Conservation (phyloP, 2,113 vertebrate genomes). For the Phaetusa simplex region DNA sequence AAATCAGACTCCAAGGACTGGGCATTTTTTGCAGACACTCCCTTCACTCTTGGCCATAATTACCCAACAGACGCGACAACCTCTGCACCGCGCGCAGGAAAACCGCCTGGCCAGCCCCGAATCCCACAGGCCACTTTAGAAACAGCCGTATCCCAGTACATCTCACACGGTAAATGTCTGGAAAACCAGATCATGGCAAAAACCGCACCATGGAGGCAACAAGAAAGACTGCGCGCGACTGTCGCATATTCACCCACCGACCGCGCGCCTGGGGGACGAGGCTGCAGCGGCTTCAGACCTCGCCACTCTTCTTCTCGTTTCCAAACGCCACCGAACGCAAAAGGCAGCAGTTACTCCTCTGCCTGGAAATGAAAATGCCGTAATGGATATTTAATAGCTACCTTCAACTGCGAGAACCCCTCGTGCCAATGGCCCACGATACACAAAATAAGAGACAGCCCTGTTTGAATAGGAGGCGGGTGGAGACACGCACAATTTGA, state of each 20-base stretch:
- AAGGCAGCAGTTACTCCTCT: background rate
- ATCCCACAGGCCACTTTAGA: background rate
- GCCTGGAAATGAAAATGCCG: background rate
- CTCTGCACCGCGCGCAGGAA: fast-evolving
- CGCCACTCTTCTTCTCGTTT: fast-evolving
- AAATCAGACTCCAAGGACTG: fast-evolving
- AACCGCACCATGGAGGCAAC: background rate
- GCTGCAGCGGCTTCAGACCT: background rate
- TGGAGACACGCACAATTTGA: background rate
- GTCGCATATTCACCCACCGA: too few species aligned
- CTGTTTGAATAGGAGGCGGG: background rate
- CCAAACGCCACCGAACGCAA: background rate
- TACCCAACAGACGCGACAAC: fast-evolving
- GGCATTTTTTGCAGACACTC: background rate
- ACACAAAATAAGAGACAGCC: background rate
- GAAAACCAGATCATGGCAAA: background rate
- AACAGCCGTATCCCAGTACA: background rate
- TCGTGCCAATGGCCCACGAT: background rate
- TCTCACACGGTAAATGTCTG: background rate
- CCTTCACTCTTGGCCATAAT: background rate
- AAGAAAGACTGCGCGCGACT: fast-evolving
- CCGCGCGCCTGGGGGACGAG: fast-evolving
- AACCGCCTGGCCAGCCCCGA: background rate
- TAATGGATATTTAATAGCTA: background rate
- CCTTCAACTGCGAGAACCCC: background rate